A percentile compares a stretch with the other conserved stretches of the same genome.
Conservation (phyloP, 2,888 invertebrate genomes). For the Pilophorus perplexus region DNA sequence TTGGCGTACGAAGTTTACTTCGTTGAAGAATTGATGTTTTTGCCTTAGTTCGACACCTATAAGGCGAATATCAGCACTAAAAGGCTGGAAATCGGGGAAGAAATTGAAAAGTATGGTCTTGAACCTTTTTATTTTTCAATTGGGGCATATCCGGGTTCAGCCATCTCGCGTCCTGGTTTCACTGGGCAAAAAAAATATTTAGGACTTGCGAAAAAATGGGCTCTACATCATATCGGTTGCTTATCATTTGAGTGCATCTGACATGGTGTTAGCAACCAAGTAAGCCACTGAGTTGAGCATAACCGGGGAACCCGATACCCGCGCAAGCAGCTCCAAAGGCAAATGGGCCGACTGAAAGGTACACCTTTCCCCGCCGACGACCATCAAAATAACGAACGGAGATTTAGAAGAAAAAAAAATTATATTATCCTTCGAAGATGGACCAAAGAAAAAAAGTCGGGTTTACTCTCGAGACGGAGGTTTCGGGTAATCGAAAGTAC, state of each 20-base stretch:
- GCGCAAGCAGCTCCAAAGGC: conserved; percentile 18
- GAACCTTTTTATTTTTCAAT: too few species aligned
- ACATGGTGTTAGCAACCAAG: conserved; percentile 15
- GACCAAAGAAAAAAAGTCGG: conserved; percentile 2
- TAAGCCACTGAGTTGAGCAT: conserved; percentile 16
- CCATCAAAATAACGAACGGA: conserved; percentile 19
- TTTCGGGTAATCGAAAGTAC: conserved; percentile 26
- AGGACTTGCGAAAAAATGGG: too few species aligned
- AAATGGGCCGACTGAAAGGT: conserved; percentile 13
- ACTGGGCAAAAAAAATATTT: too few species aligned
- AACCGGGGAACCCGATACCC: conserved; percentile 12
- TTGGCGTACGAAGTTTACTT: too few species aligned
- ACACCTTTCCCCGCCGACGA: background rate
- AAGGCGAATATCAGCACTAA: too few species aligned
- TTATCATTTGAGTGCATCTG: conserved; percentile 23
- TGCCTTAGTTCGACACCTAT: too few species aligned
- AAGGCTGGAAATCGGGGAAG: too few species aligned
- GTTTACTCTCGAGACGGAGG: background rate
- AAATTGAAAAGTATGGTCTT: too few species aligned
- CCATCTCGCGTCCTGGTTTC: too few species aligned
- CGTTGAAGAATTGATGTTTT: too few species aligned
- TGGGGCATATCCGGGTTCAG: too few species aligned
- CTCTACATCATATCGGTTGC: conserved; percentile 14
- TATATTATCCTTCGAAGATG: background rate
- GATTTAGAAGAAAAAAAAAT: background rate